phyloP scores from a whole-genome alignment of 2,113 vertebrate genomes.

The Entomyzon cyanotis region DNA sequence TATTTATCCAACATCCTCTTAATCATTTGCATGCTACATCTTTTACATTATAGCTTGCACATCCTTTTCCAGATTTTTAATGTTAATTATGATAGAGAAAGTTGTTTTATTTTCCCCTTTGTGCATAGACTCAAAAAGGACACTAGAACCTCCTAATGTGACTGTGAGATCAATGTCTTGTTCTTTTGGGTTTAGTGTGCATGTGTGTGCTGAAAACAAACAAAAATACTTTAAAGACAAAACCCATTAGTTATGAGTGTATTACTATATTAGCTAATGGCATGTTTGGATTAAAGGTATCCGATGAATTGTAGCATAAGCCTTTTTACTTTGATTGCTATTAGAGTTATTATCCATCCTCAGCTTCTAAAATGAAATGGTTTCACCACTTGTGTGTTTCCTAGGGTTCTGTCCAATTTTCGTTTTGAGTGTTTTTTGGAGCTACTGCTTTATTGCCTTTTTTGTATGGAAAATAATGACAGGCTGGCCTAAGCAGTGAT shows the following conservation, averaged over 20 bases:
- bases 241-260: neutral
- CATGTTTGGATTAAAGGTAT: neutral
- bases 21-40: neutral
- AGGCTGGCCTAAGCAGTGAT: neutral
- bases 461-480: neutral
- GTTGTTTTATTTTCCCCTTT: neutral
- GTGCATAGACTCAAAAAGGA: neutral
- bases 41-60: neutral
- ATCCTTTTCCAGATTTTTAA: neutral
- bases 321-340: neutral
- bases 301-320: neutral
- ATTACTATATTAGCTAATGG: neutral
- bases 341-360: neutral
- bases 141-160: neutral
- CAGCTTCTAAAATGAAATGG: neutral
- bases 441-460: neutral
- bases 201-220: neutral
- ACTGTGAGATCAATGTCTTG: neutral
- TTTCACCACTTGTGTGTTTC: neutral
- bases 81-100: neutral
- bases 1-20: neutral
- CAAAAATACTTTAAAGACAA: neutral
- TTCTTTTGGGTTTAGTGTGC: neutral
- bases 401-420: neutral
- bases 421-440: neutral